phyloP scores from a whole-genome alignment of 2,888 invertebrate species.

The Polymixis lichenea region DNA sequence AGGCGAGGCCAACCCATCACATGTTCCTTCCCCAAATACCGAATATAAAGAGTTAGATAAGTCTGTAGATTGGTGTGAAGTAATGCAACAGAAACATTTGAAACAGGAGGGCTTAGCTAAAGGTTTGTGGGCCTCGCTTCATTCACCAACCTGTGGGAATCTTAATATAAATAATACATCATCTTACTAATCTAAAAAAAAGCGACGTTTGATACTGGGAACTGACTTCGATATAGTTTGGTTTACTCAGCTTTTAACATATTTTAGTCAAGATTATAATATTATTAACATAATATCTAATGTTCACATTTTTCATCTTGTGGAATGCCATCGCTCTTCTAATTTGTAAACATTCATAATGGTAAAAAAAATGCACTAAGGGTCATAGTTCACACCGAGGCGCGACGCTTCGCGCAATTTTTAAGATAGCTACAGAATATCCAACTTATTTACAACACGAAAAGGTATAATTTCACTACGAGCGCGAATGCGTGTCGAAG shows the following conservation, averaged over 20 bases:
- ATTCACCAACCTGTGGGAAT: constrained; percentile 47
- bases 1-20: constrained; percentile 83
- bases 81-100: constrained; percentile 81
- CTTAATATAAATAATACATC: constrained; percentile 41
- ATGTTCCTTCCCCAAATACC: constrained; percentile 84
- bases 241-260: constrained; percentile 3
- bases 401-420: too few relatives aligned
- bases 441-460: too few relatives aligned
- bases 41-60: constrained; percentile 89
- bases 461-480: too few relatives aligned
- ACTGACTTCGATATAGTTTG: constrained; percentile 16
- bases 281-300: constrained; percentile 23
- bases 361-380: too few relatives aligned
- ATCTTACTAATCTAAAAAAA: constrained; percentile 23
- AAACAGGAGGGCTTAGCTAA: constrained; percentile 82
- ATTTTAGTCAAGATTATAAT: constrained; percentile 5
- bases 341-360: constrained; percentile 3
- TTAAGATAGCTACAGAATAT: too few relatives aligned
- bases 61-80: constrained; percentile 88
- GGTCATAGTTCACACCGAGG: too few relatives aligned
- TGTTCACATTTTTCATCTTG: not conserved
- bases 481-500: too few relatives aligned
- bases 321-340: not conserved
- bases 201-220: not conserved
- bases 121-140: constrained; percentile 88